These are phyloP conservation scores for Diachasmimorpha longicaudata DNA, from an alignment of 1,140 invertebrate species.

Conservation along the genomic window DNA sequence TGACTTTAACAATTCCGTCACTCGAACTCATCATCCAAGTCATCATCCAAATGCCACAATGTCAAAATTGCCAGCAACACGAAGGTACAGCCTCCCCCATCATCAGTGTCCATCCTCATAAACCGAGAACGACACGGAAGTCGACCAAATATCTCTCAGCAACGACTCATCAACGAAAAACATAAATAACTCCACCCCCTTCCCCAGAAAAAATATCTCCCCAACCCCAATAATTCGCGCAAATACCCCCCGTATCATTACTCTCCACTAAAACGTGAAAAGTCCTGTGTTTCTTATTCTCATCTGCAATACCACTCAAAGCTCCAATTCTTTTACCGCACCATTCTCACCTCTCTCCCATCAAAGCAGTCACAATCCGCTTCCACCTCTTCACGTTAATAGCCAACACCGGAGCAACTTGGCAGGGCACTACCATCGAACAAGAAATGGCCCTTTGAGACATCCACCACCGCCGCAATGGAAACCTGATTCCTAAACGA, in stretches of 20 bases:
- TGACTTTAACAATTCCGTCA: too few species aligned
- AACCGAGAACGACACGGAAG: too few species aligned
- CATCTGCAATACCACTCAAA: neutral
- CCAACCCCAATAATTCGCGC: neutral
- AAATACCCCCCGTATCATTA: neutral
- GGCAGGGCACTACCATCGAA: neutral
- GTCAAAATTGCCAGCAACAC: too few species aligned
- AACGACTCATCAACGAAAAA: too few species aligned
- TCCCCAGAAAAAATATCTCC: neutral
- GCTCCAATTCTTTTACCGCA: neutral
- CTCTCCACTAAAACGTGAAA: neutral
- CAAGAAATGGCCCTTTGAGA: conserved; percentile 7
- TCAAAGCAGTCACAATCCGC: neutral
- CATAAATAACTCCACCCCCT: neutral
- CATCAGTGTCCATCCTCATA: too few species aligned
- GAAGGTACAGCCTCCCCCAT: too few species aligned
- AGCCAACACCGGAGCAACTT: neutral
- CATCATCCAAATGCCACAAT: too few species aligned
- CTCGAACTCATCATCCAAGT: too few species aligned
- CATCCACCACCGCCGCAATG: neutral
- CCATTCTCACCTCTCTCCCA: neutral
- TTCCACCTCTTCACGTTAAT: neutral
- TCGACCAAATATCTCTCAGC: too few species aligned
- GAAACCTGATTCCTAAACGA: conserved; percentile 1
- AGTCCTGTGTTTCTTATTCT: neutral